Conservation (phyloP, 64 coral and sea anemone species). For the Porites australiensis region DNA sequence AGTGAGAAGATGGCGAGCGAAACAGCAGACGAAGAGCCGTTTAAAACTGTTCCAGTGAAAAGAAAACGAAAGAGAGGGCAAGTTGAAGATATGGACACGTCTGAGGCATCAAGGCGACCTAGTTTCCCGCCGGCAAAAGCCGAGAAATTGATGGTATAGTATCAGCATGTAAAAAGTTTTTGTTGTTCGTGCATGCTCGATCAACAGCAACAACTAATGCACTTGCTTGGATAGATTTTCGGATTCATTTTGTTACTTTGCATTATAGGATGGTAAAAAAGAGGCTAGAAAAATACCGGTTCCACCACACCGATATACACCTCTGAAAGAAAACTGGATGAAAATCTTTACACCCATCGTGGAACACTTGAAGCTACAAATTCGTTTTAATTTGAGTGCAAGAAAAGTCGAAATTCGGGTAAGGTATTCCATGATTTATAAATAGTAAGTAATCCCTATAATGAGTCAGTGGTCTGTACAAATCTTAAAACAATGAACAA, state of each 20-base stretch:
- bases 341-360: constrained; percentile 96
- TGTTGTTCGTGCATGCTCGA: too few species aligned
- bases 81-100: constrained; percentile 89
- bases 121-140: constrained; percentile 93
- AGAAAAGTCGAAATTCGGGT: constrained; percentile 97
- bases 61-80: constrained; percentile 91
- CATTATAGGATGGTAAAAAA: constrained; percentile 81
- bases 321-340: constrained; percentile 97
- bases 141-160: constrained; percentile 80
- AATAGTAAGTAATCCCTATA: too few species aligned
- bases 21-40: constrained; percentile 69
- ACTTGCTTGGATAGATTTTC: background rate
- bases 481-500: too few species aligned
- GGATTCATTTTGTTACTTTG: background rate
- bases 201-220: too few species aligned
- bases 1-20: constrained; percentile 10
- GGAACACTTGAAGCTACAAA: constrained; percentile 95
- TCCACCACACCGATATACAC: constrained; percentile 90
- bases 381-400: constrained; percentile 92
- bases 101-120: constrained; percentile 55
- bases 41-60: constrained; percentile 69
- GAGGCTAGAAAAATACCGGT: constrained; percentile 95
- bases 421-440: background rate
- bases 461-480: too few species aligned
- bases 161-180: too few species aligned